phyloP scores from a whole-genome alignment of 2,113 vertebrate species.

The Bolborhynchus lineola region DNA sequence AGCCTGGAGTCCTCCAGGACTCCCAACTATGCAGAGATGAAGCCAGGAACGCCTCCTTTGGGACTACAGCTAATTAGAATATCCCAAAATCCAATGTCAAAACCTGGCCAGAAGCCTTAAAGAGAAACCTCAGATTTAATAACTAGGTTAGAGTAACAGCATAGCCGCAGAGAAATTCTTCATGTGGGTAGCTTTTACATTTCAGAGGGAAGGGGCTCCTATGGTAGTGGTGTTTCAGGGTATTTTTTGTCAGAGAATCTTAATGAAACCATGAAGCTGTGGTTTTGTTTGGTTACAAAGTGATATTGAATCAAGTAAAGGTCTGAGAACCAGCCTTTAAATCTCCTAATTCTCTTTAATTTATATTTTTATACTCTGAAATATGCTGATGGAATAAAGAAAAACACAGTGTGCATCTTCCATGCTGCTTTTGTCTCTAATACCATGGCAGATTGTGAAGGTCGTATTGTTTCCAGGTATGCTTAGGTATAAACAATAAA shows the following conservation, averaged over 20 bases:
- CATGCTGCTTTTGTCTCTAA: conserved; percentile 10
- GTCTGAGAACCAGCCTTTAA: background rate
- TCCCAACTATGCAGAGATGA: background rate
- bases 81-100: conserved; percentile 52
- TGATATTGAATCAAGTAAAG: background rate
- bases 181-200: background rate
- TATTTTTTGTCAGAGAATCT: background rate
- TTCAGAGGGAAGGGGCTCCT: background rate
- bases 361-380: conserved; percentile 15
- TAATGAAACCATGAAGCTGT: background rate
- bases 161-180: background rate
- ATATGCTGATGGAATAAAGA: background rate
- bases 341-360: background rate
- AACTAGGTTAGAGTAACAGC: background rate
- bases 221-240: background rate
- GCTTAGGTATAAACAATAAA: conserved; percentile 7
- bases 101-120: conserved; percentile 58
- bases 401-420: background rate
- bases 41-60: background rate
- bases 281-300: background rate
- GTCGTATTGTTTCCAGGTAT: background rate
- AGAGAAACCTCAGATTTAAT: background rate
- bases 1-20: conserved; percentile 50
- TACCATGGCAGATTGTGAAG: conserved; percentile 1
- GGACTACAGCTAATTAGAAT: conserved; percentile 24